Percentiles rank a stretch among this genome's conserved stretches.
Conservation (phyloP, 35 echinoderm and acorn worm genomes). For the Lytechinus pictus region DNA sequence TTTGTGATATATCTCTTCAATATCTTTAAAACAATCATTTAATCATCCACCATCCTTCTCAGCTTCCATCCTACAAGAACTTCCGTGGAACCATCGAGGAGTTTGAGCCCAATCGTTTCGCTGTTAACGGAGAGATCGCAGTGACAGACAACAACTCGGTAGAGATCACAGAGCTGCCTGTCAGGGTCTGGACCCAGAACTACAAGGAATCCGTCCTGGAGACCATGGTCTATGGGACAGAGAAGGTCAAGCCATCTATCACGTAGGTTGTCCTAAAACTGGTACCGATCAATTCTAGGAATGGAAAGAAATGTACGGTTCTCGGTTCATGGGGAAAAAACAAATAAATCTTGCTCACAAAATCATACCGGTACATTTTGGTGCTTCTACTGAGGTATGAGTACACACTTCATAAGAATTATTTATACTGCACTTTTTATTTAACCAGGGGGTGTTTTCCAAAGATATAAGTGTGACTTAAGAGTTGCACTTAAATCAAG, state of each 20-base stretch:
- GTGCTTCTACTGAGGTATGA: no score
- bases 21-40: background rate
- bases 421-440: no score
- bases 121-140: slow-evolving; percentile 77
- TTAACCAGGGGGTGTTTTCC: no score
- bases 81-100: slow-evolving; percentile 94
- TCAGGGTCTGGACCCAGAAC: slow-evolving; percentile 91
- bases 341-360: no score
- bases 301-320: no score
- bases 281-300: background rate
- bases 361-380: no score
- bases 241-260: slow-evolving; percentile 80
- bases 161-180: slow-evolving; percentile 93
- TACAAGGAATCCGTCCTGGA: slow-evolving; percentile 94
- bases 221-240: slow-evolving; percentile 87
- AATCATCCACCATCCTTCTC: background rate
- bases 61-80: slow-evolving; percentile 94
- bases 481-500: no score
- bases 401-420: no score
- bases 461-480: no score
- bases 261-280: slow-evolving; percentile 61
- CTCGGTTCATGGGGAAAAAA: no score
- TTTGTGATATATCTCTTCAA: background rate
- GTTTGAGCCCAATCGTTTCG: slow-evolving; percentile 85
- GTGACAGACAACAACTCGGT: slow-evolving; percentile 89